Percentiles rank a stretch among this genome's conserved stretches.
phyloP scores from a whole-genome alignment of 2,113 vertebrate species.

The Taurulus bubalis region DNA sequence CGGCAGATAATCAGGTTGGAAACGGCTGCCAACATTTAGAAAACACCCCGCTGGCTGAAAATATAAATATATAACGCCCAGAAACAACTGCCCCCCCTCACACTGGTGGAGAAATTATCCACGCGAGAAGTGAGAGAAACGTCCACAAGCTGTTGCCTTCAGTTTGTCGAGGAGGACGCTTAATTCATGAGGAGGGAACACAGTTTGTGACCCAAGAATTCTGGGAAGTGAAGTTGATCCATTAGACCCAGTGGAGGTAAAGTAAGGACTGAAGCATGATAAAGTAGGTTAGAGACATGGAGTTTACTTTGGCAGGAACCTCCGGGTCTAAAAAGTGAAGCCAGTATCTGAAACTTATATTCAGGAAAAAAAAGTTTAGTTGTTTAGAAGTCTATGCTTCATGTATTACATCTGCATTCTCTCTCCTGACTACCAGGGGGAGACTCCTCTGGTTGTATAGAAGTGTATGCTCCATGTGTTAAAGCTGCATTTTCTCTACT shows the following conservation, averaged over 20 bases:
- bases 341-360: too few relatives aligned
- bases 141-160: not conserved
- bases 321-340: not conserved
- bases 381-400: too few relatives aligned
- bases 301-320: not conserved
- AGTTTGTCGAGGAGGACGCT: not conserved
- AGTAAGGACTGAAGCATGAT: not conserved
- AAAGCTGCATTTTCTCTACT: too few relatives aligned
- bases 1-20: slow-evolving; percentile 21
- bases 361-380: too few relatives aligned
- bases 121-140: slow-evolving; percentile 5
- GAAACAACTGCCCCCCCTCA: not conserved
- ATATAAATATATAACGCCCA: not conserved
- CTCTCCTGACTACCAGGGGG: too few relatives aligned
- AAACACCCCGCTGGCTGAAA: not conserved
- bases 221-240: slow-evolving; percentile 43
- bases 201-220: slow-evolving; percentile 15
- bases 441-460: too few relatives aligned
- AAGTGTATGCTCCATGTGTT: too few relatives aligned
- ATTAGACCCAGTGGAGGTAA: slow-evolving; percentile 24
- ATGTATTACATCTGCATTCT: too few relatives aligned
- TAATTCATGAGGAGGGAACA: not conserved
- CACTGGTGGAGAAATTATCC: not conserved
- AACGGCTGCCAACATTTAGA: slow-evolving; percentile 32
- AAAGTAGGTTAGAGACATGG: not conserved